phyloP scores from a whole-genome alignment of 2,888 invertebrate species.

The Toxonevra muliebris region DNA sequence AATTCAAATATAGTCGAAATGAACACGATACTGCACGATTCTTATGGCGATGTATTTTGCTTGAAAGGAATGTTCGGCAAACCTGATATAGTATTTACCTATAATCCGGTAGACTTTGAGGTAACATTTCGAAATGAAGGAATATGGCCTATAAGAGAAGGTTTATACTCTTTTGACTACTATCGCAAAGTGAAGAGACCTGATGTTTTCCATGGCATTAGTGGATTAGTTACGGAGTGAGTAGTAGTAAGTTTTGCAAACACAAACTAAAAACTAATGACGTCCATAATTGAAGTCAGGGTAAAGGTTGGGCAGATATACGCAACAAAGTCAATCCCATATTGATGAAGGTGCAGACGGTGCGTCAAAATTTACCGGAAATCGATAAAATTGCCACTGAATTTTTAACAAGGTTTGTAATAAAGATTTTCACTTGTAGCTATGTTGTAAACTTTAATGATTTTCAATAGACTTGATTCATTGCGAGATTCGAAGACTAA shows the following conservation, averaged over 20 bases:
- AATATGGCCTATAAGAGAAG: slow-evolving; percentile 65
- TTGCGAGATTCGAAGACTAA: slow-evolving; percentile 45
- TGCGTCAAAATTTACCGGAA: slow-evolving; percentile 45
- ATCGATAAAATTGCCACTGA: slow-evolving; percentile 55
- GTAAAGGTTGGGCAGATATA: slow-evolving; percentile 73
- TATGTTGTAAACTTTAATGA: neutral
- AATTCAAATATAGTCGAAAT: slow-evolving; percentile 50
- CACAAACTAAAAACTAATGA: too few relatives aligned
- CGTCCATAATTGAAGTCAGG: slow-evolving; percentile 66
- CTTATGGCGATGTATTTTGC: slow-evolving; percentile 65
- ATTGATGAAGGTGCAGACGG: slow-evolving; percentile 56
- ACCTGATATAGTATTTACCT: slow-evolving; percentile 63
- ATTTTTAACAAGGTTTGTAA: slow-evolving; percentile 51
- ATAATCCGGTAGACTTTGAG: slow-evolving; percentile 67
- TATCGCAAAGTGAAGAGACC: slow-evolving; percentile 63
- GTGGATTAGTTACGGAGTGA: slow-evolving; percentile 58
- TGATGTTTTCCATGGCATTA: slow-evolving; percentile 59
- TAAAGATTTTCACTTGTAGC: neutral
- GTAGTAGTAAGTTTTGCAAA: neutral
- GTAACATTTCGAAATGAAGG: slow-evolving; percentile 65
- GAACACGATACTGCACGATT: slow-evolving; percentile 45
- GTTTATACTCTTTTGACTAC: slow-evolving; percentile 62
- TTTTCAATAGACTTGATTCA: slow-evolving; percentile 46
- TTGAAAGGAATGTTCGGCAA: slow-evolving; percentile 62
- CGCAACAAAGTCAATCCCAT: slow-evolving; percentile 68